Evolutionary conservation across 92 coral and sea anemone genomes (phyloP).

Genomic region (Palythoa grandis): DNA sequence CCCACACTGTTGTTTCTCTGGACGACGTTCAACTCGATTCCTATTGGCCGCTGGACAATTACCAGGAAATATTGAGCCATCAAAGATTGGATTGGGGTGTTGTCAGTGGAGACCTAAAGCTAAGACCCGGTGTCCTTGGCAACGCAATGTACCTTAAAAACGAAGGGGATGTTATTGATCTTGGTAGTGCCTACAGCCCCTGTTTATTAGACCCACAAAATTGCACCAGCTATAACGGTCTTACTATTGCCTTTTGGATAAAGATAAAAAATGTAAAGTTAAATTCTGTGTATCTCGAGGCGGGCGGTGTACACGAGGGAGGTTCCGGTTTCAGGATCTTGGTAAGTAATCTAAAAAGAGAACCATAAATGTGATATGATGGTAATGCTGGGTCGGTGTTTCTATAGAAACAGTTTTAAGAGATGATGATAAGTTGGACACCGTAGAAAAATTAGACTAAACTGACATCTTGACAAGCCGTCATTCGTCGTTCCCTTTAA

Average conservation of each 20-base stretch:
- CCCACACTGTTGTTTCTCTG: neutral
- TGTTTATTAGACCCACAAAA: conserved; percentile 10
- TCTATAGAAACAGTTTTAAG: too few species aligned
- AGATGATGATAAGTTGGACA: too few species aligned
- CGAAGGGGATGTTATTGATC: neutral
- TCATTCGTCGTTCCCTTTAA: too few species aligned
- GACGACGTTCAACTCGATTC: conserved; percentile 12
- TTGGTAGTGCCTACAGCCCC: neutral
- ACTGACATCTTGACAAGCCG: too few species aligned
- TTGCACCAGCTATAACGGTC: neutral
- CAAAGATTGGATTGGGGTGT: conserved; percentile 22
- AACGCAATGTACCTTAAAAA: neutral
- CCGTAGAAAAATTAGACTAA: too few species aligned
- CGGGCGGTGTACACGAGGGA: neutral
- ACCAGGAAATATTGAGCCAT: conserved; percentile 1
- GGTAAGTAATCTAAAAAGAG: neutral
- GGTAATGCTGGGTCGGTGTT: too few species aligned
- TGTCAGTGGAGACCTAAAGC: neutral
- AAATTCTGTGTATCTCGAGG: neutral
- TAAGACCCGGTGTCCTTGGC: neutral
- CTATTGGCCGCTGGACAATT: conserved; percentile 34
- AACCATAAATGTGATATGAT: too few species aligned
- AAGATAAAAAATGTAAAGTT: neutral
- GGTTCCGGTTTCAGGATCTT: conserved; percentile 20
- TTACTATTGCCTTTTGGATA: conserved; percentile 24